These are phyloP conservation scores for Uloborus plumipes DNA, from an alignment of 2,888 invertebrate genomes.

Conservation along the genomic window DNA sequence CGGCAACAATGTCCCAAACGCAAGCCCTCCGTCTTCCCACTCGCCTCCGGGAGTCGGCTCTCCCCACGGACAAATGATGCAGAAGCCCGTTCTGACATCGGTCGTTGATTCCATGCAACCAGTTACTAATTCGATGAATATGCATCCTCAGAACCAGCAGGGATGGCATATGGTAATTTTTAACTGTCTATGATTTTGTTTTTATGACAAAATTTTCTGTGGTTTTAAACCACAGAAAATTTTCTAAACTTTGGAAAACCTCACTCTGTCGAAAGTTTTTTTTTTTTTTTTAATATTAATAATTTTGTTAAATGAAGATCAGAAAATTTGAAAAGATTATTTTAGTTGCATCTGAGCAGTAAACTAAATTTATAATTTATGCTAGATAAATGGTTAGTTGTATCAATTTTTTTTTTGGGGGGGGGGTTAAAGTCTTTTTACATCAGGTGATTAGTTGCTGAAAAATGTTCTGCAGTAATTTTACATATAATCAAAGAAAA, in stretches of 20 bases:
- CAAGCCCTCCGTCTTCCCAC: conserved; percentile 32
- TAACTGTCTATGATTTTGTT: not conserved
- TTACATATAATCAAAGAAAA: not conserved
- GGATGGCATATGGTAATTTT: conserved; percentile 57
- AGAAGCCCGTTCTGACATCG: conserved; percentile 69
- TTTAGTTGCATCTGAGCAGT: not conserved
- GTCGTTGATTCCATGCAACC: conserved; percentile 54
- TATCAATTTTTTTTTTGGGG: too few relatives aligned
- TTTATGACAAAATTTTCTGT: not conserved
- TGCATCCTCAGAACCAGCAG: conserved; percentile 50
- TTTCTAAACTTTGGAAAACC: not conserved
- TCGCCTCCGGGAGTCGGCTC: conserved; percentile 62
- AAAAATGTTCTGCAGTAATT: too few relatives aligned
- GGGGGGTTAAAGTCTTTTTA: not conserved
- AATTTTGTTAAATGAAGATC: not conserved
- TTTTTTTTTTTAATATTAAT: too few relatives aligned
- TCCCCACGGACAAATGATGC: conserved; percentile 69
- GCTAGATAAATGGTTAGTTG: not conserved
- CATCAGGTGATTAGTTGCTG: not conserved
- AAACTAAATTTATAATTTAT: not conserved
- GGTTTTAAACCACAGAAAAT: too few relatives aligned
- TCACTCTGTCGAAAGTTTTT: not conserved
- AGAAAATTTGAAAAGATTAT: not conserved
- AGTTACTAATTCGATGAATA: conserved; percentile 46
- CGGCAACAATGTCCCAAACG: conserved; percentile 23